A percentile compares a stretch with the other conserved stretches of the same genome.
These are phyloP conservation scores for Pseudochirops corinnae DNA, from an alignment of 2,797 vertebrate genomes.

Conservation along the genomic window DNA sequence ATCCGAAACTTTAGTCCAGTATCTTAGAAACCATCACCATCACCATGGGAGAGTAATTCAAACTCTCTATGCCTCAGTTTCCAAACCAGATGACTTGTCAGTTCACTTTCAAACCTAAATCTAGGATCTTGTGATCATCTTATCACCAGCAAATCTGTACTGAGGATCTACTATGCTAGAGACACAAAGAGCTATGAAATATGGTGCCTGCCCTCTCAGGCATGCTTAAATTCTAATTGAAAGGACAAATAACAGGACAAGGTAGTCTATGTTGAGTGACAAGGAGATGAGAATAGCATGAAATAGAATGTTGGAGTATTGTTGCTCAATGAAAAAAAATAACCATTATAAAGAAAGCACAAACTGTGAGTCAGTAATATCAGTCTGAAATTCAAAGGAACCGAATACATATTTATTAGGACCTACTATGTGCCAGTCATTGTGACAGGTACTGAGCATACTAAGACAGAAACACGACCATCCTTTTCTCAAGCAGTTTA, in stretches of 20 bases:
- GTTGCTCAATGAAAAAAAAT: neutral
- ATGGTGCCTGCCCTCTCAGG: neutral
- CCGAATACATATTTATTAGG: neutral
- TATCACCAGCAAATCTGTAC: neutral
- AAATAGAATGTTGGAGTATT: neutral
- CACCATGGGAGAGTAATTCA: neutral
- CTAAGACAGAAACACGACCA: neutral
- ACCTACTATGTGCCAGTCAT: neutral
- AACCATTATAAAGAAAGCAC: neutral
- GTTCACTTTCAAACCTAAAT: neutral
- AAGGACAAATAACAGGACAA: neutral
- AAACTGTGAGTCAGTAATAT: neutral
- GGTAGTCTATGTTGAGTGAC: neutral
- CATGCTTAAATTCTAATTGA: neutral
- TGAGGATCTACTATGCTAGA: neutral
- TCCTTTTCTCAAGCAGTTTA: neutral
- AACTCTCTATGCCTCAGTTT: neutral
- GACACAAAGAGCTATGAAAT: neutral
- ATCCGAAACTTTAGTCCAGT: neutral
- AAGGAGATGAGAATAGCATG: neutral
- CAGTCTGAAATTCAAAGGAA: neutral
- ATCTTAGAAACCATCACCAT: neutral
- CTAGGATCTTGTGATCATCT: neutral
- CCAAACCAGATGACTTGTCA: neutral
- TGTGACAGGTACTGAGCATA: neutral